Percentiles rank a stretch among this genome's conserved stretches.
phyloP scores from a whole-genome alignment of 2,888 invertebrate species.

The Leptodirus hochenwartii region DNA sequence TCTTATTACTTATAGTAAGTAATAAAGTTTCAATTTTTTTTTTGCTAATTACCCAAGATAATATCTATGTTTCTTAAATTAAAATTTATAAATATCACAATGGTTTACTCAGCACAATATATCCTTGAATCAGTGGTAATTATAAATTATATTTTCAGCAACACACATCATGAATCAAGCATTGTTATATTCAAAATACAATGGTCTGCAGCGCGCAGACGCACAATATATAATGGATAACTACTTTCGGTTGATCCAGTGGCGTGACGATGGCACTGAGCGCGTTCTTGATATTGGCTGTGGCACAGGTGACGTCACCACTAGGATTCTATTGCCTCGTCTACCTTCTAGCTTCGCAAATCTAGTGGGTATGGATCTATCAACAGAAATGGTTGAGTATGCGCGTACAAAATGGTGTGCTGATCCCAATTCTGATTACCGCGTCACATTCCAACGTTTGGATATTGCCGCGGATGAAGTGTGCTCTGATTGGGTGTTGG shows the following conservation, averaged over 20 bases:
- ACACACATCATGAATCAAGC: slow-evolving; percentile 37
- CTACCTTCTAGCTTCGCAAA: slow-evolving; percentile 34
- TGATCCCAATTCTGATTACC: slow-evolving; percentile 29
- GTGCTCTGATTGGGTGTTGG: slow-evolving; percentile 28
- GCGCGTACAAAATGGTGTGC: slow-evolving; percentile 36
- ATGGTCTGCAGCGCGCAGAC: slow-evolving; percentile 48
- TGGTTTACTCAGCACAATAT: too few relatives aligned
- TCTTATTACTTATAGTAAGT: too few relatives aligned
- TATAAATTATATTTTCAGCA: background rate
- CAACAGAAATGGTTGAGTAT: slow-evolving; percentile 48
- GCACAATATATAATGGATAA: slow-evolving; percentile 43
- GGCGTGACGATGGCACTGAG: slow-evolving; percentile 30
- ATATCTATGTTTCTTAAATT: too few relatives aligned
- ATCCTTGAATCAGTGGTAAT: too few relatives aligned
- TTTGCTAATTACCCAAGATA: too few relatives aligned
- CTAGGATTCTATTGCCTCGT: slow-evolving; percentile 40
- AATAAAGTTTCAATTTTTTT: too few relatives aligned
- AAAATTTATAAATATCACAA: too few relatives aligned
- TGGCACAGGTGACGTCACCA: slow-evolving; percentile 52
- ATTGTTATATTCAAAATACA: slow-evolving; percentile 46
- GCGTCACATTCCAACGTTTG: slow-evolving; percentile 31
- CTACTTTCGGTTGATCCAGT: slow-evolving; percentile 36
- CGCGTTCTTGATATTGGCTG: slow-evolving; percentile 53
- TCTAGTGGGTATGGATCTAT: slow-evolving; percentile 49
- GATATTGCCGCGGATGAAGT: slow-evolving; percentile 38